A percentile compares a stretch with the other conserved stretches of the same genome.
phyloP scores from a whole-genome alignment of 2,888 invertebrate genomes.

The Zygaena filipendulae region DNA sequence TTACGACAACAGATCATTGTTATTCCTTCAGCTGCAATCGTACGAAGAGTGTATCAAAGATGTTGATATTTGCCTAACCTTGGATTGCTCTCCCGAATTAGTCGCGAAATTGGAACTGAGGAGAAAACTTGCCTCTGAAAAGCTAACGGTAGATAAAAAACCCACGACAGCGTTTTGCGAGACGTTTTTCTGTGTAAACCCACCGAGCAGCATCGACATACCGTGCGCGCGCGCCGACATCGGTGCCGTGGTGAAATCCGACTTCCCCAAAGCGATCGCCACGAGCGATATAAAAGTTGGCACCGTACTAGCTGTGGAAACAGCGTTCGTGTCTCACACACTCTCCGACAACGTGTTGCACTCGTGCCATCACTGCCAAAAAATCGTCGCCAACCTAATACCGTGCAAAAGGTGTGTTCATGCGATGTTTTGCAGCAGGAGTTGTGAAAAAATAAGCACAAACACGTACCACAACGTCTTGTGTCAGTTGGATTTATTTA shows the following conservation, averaged over 20 bases:
- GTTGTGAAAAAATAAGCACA: constrained; percentile 16
- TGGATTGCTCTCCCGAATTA: constrained; percentile 21
- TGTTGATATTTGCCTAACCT: constrained; percentile 19
- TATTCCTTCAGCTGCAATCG: constrained; percentile 14
- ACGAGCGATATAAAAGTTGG: constrained; percentile 21
- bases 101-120: constrained; percentile 17
- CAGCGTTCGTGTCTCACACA: constrained; percentile 18
- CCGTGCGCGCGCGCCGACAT: constrained; percentile 19
- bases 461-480: constrained; percentile 20
- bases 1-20: constrained; percentile 23
- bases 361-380: constrained; percentile 23
- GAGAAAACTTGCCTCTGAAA: constrained; percentile 9
- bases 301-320: constrained; percentile 20
- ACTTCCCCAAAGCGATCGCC: constrained; percentile 20
- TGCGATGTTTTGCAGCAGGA: constrained; percentile 21
- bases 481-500: constrained; percentile 17
- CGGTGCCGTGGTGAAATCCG: constrained; percentile 12
- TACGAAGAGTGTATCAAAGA: constrained; percentile 20
- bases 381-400: constrained; percentile 18
- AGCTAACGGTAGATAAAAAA: background rate
- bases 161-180: constrained; percentile 4
- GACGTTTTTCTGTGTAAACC: constrained; percentile 11
- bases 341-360: constrained; percentile 1
- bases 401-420: constrained; percentile 22
- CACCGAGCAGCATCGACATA: constrained; percentile 15